Evolutionary conservation across 2,888 invertebrate species (phyloP).

Genomic region (Euphydryas editha): DNA sequence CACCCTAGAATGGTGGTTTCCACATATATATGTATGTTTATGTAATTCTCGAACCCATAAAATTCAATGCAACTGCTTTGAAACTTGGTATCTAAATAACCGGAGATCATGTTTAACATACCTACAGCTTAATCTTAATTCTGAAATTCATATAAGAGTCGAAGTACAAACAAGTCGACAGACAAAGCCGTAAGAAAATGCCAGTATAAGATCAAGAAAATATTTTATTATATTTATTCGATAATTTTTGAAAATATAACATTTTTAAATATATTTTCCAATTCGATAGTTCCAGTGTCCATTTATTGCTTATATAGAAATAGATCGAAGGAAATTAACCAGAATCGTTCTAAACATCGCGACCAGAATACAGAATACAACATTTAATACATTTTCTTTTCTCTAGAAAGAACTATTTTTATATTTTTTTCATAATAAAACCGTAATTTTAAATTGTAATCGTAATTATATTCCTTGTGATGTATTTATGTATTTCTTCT

Average conservation of each 20-base stretch:
- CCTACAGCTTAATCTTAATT: too few relatives aligned
- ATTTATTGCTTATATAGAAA: constrained; percentile 38
- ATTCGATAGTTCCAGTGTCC: constrained; percentile 30
- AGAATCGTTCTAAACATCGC: not conserved
- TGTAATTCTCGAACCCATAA: too few relatives aligned
- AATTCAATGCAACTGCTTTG: too few relatives aligned
- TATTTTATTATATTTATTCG: too few relatives aligned
- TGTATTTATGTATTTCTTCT: not conserved
- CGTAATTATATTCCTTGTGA: not conserved
- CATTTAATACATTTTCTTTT: not conserved
- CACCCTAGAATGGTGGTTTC: too few relatives aligned
- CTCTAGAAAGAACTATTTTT: not conserved
- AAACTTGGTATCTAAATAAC: too few relatives aligned
- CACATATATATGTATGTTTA: too few relatives aligned
- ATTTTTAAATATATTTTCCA: not conserved
- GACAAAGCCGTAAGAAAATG: too few relatives aligned
- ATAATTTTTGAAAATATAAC: not conserved
- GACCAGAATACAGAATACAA: not conserved
- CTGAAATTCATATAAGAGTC: too few relatives aligned
- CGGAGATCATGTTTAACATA: too few relatives aligned
- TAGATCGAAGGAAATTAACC: constrained; percentile 46
- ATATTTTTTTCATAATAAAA: constrained; percentile 3
- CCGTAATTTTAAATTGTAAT: not conserved
- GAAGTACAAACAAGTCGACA: too few relatives aligned
- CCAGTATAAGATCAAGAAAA: too few relatives aligned